Evolutionary conservation across 2,113 vertebrate species (phyloP).

Genomic region (Trichomycterus rosablanca): DNA sequence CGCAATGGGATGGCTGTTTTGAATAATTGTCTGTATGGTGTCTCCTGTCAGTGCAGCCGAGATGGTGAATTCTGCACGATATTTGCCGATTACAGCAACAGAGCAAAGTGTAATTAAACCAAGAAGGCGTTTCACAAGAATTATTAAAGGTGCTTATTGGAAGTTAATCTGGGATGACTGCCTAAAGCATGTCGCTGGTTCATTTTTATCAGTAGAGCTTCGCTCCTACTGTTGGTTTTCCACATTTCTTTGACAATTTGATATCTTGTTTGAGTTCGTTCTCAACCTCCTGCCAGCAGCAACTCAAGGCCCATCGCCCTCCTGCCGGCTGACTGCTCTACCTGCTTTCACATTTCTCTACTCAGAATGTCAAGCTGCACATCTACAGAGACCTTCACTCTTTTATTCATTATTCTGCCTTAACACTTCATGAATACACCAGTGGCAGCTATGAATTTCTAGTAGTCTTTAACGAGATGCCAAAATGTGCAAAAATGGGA

Average conservation of each 20-base stretch:
- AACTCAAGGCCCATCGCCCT: conserved; percentile 33
- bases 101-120: conserved; percentile 31
- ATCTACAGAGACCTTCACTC: conserved; percentile 20
- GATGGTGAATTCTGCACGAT: conserved; percentile 27
- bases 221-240: conserved; percentile 11
- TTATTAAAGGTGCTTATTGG: conserved; percentile 39
- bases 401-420: conserved; percentile 33
- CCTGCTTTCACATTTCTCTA: conserved; percentile 37
- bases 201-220: conserved; percentile 28
- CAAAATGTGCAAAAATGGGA: too few relatives aligned
- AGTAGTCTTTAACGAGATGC: neutral
- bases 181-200: conserved; percentile 42
- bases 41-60: conserved; percentile 15
- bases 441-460: conserved; percentile 8
- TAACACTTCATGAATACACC: conserved; percentile 20
- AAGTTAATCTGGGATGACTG: conserved; percentile 35
- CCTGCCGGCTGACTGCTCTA: conserved; percentile 32
- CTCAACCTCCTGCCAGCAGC: conserved; percentile 40
- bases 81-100: conserved; percentile 25
- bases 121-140: conserved; percentile 35
- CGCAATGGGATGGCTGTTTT: conserved; percentile 25
- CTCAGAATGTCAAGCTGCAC: conserved; percentile 34
- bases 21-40: conserved; percentile 32
- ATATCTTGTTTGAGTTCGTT: conserved; percentile 37
- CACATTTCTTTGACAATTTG: conserved; percentile 38